Evolutionary conservation across 2,888 invertebrate genomes (phyloP), one percentile per base, ranked within the genome.

Genomic region (Zootermopsis nevadensis): DNA sequence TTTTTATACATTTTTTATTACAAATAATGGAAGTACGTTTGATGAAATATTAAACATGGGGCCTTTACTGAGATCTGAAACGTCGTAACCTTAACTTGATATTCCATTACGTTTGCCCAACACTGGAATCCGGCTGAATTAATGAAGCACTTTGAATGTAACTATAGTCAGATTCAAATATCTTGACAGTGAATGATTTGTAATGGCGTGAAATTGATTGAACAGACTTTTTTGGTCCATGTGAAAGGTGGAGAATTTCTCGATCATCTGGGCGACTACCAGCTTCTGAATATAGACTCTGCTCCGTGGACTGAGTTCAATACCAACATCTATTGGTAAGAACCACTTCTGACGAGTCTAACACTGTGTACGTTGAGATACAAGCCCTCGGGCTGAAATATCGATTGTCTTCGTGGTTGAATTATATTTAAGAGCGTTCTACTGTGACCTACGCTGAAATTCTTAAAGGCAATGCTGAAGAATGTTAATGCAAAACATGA

Each of bases 111-210:
- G 69, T 69, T 69, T 69, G 69, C 22, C 69, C 69, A 69, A 69
- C 33, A 69, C 31, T 33, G 69, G 69, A 69, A 69, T 69, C 69
- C 33, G 69, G 69, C 69, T 69, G 69, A 69, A 69, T 69, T 33
- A 69, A 33, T 69, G 33, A 69, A 69, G n/a, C 6, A 60, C 4
- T 60, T 60, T 15, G n/a, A 60, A 60, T 27, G 60, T 27, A 27
- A 12, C 27, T 60, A 60, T 60, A 60, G 60, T 60, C n/a, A 27
- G 60, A 27, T 60, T 60, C 27, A 27, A 60, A n/a, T 27, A 60
- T 27, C 60, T 60, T 60, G 60, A 60, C 60, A 27, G 1, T 60
- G 60, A n/a, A n/a, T 60, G n/a, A 60, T 60, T 8, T 3, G 27
- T 12, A 19, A 48, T 4, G n/a, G 19, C 19, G 19, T 12, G 19